These are phyloP conservation scores for Plemyria rubiginata DNA, from an alignment of 2,888 invertebrate genomes.

Conservation along the genomic window DNA sequence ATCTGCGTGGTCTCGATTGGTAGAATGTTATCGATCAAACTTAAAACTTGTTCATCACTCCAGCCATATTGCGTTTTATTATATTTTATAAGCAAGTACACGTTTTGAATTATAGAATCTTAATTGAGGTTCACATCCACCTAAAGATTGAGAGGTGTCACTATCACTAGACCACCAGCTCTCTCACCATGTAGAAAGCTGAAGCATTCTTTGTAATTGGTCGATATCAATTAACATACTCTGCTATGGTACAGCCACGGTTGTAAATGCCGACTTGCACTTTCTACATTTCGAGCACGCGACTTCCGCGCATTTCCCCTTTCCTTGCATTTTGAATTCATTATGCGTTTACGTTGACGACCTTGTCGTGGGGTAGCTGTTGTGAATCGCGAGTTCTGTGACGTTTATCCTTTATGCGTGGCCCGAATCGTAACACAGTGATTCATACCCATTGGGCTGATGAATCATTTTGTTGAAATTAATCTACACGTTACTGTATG, in stretches of 20 bases:
- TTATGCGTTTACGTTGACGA: slow-evolving; percentile 51
- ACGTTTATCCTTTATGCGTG: slow-evolving; percentile 59
- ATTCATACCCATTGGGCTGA: slow-evolving; percentile 62
- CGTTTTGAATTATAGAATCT: not conserved
- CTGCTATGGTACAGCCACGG: slow-evolving; percentile 60
- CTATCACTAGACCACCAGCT: not conserved
- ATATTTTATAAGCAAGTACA: not conserved
- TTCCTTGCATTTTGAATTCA: slow-evolving; percentile 62
- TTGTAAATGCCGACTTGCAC: slow-evolving; percentile 71
- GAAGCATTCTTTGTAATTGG: slow-evolving; percentile 55
- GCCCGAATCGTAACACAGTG: slow-evolving; percentile 63
- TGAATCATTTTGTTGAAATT: slow-evolving; percentile 57
- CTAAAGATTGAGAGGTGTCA: not conserved
- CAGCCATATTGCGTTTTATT: not conserved
- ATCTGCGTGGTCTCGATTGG: slow-evolving; percentile 31
- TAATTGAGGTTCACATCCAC: not conserved
- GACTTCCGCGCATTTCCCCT: slow-evolving; percentile 67
- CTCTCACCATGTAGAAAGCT: slow-evolving; percentile 49
- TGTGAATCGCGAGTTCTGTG: slow-evolving; percentile 36
- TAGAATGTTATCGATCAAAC: slow-evolving; percentile 15
- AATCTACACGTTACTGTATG: slow-evolving; percentile 22
- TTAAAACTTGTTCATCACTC: not conserved
- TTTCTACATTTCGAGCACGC: slow-evolving; percentile 72
- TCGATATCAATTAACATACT: slow-evolving; percentile 72
- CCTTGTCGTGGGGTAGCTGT: slow-evolving; percentile 50